Base-by-base conservation (phyloP, 1,140 invertebrate genomes). In the Trichomalopsis sarcophagae region DNA sequence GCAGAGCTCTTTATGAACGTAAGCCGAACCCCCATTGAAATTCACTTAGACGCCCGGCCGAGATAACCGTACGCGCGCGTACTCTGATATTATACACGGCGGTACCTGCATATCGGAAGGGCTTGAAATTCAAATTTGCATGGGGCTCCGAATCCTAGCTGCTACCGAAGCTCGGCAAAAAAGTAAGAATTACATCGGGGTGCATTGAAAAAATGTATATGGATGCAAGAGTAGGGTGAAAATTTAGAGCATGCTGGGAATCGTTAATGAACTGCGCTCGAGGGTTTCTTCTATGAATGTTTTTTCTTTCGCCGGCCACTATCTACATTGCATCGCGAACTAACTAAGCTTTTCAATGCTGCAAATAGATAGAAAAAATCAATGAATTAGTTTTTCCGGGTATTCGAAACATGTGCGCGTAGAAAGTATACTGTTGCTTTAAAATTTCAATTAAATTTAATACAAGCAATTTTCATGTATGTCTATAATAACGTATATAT, bases 1-100 rank as follows among this genome's bases (percentile, higher is more conserved):
- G 68, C 66, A 68, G 23, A 73, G n/a, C 83, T 77, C 81, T 77
- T 74, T 77, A 40, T 50, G 71, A 78, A 76, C 78, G 84, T 85
- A 80, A 62, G 40, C 14, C 21, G 36, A 85, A 36, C 23, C 30
- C 36, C 30, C 27, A 80, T 84, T 36, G 40, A 66, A 71, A 79
- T 85, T 80, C 27, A 79, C 77, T 87, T 87, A 68, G 86, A 4
- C 80, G 14, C 68, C 3, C 2, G 23, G 23, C 23, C 23, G 14
- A 33, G 68, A 71, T 71, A 71, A 30, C 30, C 23, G 27, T 1
- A 14, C 23, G 69, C 69, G 14, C 33, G 47, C 14, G 3, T 6
- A 62, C 55, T 62, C 55, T 7, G 55, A 62, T 62, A 62, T 62
- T 62, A 62, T 17, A 62, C 17, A 21, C 21, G 21, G 55, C 21